Evolutionary conservation across 2,888 invertebrate species (phyloP).

Genomic region (Epirrita christyi): DNA sequence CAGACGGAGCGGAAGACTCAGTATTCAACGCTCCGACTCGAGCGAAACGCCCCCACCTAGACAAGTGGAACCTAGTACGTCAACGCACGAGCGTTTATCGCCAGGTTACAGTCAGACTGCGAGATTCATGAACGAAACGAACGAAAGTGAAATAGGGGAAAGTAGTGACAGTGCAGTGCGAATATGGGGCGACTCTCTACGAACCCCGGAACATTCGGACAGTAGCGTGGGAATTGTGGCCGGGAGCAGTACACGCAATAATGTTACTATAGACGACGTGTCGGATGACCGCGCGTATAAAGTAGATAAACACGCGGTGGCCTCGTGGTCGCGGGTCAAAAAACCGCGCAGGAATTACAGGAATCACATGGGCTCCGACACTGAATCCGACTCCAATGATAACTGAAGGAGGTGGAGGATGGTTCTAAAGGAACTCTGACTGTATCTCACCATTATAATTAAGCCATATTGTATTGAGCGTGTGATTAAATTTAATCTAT

Average conservation of each 20-base stretch:
- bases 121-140: constrained; percentile 78
- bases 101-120: constrained; percentile 66
- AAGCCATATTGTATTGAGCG: constrained; percentile 10
- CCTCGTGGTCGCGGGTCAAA: constrained; percentile 70
- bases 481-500: no score
- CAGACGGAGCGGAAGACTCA: constrained; percentile 62
- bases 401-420: no score
- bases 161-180: constrained; percentile 52
- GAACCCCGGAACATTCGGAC: constrained; percentile 62
- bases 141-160: constrained; percentile 76
- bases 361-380: constrained; percentile 85
- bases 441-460: constrained; percentile 45
- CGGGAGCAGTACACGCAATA: constrained; percentile 64
- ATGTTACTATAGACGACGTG: constrained; percentile 59
- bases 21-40: constrained; percentile 67
- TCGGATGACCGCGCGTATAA: constrained; percentile 80
- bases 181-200: constrained; percentile 11
- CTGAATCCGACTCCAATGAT: constrained; percentile 81
- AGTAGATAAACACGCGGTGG: constrained; percentile 58
- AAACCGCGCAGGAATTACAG: constrained; percentile 86
- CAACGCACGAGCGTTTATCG: constrained; percentile 52
- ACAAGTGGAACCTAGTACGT: constrained; percentile 49
- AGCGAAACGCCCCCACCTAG: constrained; percentile 74
- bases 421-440: constrained; percentile 43
- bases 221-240: constrained; percentile 69